A percentile compares a stretch with the other conserved stretches of the same genome.
phyloP scores from a whole-genome alignment of 1,140 invertebrate species.

The Papilio polyxenes region DNA sequence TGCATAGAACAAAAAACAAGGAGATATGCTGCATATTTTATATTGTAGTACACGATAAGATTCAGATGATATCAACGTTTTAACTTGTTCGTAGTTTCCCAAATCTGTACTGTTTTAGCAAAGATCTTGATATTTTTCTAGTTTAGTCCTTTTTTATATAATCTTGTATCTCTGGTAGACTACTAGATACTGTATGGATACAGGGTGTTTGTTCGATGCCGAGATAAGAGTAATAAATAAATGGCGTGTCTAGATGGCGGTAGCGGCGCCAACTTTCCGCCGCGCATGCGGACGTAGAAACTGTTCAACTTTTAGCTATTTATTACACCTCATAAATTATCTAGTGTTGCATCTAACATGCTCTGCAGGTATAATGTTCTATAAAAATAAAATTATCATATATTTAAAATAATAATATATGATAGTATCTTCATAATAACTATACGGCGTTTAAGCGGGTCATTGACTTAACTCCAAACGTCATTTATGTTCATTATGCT shows the following conservation, averaged over 20 bases:
- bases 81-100: background rate
- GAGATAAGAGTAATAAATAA: slow-evolving; percentile 61
- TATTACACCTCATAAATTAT: slow-evolving; percentile 25
- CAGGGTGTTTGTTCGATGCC: slow-evolving; percentile 61
- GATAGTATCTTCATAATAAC: background rate
- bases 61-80: background rate
- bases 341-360: slow-evolving; percentile 8
- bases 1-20: background rate
- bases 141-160: background rate
- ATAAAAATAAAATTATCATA: slow-evolving; percentile 8
- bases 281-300: slow-evolving; percentile 49
- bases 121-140: background rate
- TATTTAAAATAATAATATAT: background rate
- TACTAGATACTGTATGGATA: slow-evolving; percentile 36
- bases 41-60: background rate
- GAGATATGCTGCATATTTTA: background rate
- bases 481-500: no score
- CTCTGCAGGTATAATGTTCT: background rate
- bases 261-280: slow-evolving; percentile 67
- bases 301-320: slow-evolving; percentile 20
- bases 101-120: no score
- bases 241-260: slow-evolving; percentile 62
- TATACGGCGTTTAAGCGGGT: background rate
- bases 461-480: no score
- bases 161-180: background rate